Evolutionary conservation across 2,797 vertebrate species (phyloP).

Genomic region (Tenualosa ilisha): DNA sequence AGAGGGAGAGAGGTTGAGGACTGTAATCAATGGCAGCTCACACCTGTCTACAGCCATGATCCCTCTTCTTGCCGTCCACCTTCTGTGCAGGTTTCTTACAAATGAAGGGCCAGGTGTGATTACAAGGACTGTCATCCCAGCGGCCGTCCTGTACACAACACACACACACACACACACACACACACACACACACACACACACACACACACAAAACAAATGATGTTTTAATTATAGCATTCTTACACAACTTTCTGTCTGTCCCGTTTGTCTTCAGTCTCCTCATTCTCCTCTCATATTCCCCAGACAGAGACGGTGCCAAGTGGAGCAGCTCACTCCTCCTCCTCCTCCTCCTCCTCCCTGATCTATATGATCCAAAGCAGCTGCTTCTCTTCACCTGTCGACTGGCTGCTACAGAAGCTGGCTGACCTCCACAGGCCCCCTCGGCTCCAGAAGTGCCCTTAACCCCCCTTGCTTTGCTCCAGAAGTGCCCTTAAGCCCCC

Average conservation of each 20-base stretch:
- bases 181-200: too few relatives aligned
- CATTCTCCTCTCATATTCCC: not conserved
- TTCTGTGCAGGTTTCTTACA: constrained; percentile 90
- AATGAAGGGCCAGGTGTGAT: constrained; percentile 89
- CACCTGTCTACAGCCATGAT: constrained; percentile 91
- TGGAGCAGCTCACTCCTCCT: not conserved
- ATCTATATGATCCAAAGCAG: not conserved
- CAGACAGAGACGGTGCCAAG: not conserved
- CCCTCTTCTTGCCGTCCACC: constrained; percentile 78
- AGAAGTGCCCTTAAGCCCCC: not conserved
- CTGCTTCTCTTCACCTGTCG: not conserved
- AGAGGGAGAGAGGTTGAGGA: not conserved
- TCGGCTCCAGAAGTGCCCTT: not conserved
- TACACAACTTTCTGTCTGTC: not conserved
- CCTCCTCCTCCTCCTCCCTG: not conserved
- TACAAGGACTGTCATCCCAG: constrained; percentile 97
- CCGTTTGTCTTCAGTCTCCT: not conserved
- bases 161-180: not conserved
- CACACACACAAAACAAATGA: not conserved
- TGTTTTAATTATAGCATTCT: not conserved
- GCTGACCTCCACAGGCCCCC: constrained; percentile 1
- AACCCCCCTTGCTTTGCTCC: not conserved
- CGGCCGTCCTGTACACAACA: constrained; percentile 83
- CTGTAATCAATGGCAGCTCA: not conserved
- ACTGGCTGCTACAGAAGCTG: not conserved